Base-by-base conservation (phyloP, 1,140 invertebrate species). In the Oscheius sp. region DNA sequence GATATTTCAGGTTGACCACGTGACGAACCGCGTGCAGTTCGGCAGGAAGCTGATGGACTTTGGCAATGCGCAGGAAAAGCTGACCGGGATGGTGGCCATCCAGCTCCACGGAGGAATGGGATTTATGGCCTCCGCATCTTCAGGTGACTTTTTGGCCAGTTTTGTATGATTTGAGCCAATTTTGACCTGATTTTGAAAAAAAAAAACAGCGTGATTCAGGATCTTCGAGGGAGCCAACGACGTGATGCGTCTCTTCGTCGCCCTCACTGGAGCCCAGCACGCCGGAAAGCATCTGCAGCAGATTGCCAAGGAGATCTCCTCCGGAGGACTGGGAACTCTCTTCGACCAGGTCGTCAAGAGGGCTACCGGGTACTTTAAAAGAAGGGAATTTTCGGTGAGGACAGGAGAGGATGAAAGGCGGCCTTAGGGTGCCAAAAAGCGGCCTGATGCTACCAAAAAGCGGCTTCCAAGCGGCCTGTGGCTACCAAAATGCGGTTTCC, bases 141-240 rank as follows among this genome's bases (percentile, higher is more conserved):
- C n/a, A n/a, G n/a, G n/a, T n/a, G n/a, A n/a, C n/a, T n/a, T n/a
- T n/a, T n/a, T n/a, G n/a, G n/a, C n/a, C n/a, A n/a, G n/a, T n/a
- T n/a, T n/a, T n/a, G n/a, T n/a, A n/a, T n/a, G n/a, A n/a, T n/a
- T n/a, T n/a, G n/a, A n/a, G n/a, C n/a, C n/a, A n/a, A n/a, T n/a
- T n/a, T n/a, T n/a, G n/a, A n/a, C n/a, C n/a, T n/a, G n/a, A n/a
- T n/a, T n/a, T n/a, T n/a, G n/a, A n/a, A 20, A 20, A 13, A 7
- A 55, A 55, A 4, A 13, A 13, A 20, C 7, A 23, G 10, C 32
- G 31, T 63, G n/a, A n/a, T n/a, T 29, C 32, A 88, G 95, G 82
- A 99, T 99, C 80, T 99, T 99, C 86, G 97, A 99, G 87, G 97
- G 97, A 80, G 94, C 94, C 32, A 99, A 99, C 85, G 97, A 99